Evolutionary conservation across 2,797 vertebrate species (phyloP), one percentile per base, ranked within the genome.

Genomic region (Crenichthys baileyi): DNA sequence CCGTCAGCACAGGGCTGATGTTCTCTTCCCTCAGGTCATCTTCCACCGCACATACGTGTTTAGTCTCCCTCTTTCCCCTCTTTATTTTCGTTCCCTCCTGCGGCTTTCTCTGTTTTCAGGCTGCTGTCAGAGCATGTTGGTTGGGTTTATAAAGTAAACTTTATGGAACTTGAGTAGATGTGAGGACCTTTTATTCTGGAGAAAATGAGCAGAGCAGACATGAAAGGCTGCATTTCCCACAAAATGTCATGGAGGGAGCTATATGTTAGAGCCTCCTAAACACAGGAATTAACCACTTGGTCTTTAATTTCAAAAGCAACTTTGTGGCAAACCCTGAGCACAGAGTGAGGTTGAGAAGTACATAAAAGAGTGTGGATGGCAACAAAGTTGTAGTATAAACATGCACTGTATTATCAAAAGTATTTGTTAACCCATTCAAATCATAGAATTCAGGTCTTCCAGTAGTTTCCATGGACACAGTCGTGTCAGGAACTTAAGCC

Each of bases 121-220:
- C 18, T 41, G 20, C 41, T 71, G 76, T 78, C 48, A 65, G 31
- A 24, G 63, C 68, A 60, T 65, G 73, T 22, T 56, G 60, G 63
- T 61, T 16, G 61, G 73, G 74, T 81, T 71, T 51, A 41, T 72
- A 24, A 73, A 67, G 48, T 56, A 70, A 56, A 72, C 70, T n/a
- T 75, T 79, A 0, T 90, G 85, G 88, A 92, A 94, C 84, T 22
- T 61, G 82, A 94, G 90, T 72, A 85, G 82, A 80, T 92, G 86
- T 90, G 84, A 90, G 73, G 50, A 36, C 78, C 70, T 55, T 76
- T 55, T 48, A 72, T 79, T 83, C 48, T 46, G 63, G 82, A 76
- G 74, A 70, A 85, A 84, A 87, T 41, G 70, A 92, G 76, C 78
- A 3, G 50, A 81, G 56, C 83, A 86, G 89, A 85, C 20, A 65